Evolutionary conservation across 2,797 vertebrate genomes (phyloP).

Genomic region (Synaphobranchus kaupii): DNA sequence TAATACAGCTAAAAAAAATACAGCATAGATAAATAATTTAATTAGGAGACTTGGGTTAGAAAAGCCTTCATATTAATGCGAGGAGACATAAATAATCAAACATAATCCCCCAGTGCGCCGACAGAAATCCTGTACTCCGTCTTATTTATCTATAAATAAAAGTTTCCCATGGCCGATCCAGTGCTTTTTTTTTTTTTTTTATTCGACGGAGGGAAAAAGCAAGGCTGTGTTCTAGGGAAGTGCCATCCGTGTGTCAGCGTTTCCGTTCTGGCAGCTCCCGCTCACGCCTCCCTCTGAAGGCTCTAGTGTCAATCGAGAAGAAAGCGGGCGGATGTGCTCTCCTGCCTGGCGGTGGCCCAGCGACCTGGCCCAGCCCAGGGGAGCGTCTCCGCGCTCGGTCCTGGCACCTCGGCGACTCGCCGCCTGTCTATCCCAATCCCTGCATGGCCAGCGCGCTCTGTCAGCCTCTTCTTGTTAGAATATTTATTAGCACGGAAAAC

Average conservation of each 20-base stretch:
- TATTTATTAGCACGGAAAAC: slow-evolving; percentile 36
- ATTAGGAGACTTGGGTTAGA: slow-evolving; percentile 43
- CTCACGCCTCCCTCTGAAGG: slow-evolving; percentile 13
- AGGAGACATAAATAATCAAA: slow-evolving; percentile 44
- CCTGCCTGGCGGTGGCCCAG: slow-evolving; percentile 23
- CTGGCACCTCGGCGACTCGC: slow-evolving; percentile 6
- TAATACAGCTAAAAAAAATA: slow-evolving; percentile 32
- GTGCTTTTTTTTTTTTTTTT: slow-evolving; percentile 29
- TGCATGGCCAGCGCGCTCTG: slow-evolving; percentile 3
- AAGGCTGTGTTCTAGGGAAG: slow-evolving; percentile 8
- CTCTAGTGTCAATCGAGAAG: slow-evolving; percentile 27
- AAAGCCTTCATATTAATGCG: slow-evolving; percentile 29
- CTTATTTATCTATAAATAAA: slow-evolving; percentile 41
- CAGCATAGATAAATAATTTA: slow-evolving; percentile 43
- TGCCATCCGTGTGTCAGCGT: slow-evolving; percentile 23
- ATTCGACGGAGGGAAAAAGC: slow-evolving; percentile 1
- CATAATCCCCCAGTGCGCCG: slow-evolving; percentile 39
- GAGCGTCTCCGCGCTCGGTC: slow-evolving; percentile 9
- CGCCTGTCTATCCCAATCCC: slow-evolving; percentile 35
- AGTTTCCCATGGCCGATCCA: slow-evolving; percentile 27
- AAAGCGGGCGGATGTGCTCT: not conserved
- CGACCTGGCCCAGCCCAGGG: slow-evolving; percentile 20
- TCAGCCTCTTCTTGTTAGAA: slow-evolving; percentile 35
- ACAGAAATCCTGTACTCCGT: slow-evolving; percentile 37
- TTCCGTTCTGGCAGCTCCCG: slow-evolving; percentile 11